Conservation (phyloP, 2,797 vertebrate genomes). For the Danio albolineatus region DNA sequence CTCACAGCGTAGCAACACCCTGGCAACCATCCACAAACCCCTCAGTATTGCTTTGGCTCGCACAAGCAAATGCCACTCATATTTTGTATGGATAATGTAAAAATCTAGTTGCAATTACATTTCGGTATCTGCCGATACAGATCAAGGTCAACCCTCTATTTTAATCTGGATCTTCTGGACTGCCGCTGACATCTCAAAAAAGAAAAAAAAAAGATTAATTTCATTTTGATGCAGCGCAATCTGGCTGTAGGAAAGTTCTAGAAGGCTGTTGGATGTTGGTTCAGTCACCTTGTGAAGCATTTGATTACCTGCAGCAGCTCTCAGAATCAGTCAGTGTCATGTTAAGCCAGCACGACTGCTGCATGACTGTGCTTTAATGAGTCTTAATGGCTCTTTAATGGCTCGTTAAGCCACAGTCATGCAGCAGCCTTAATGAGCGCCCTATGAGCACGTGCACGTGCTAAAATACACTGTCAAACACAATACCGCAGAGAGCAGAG, state of each 20-base stretch:
- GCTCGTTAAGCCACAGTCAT: slow-evolving; percentile 45
- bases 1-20: not conserved
- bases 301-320: slow-evolving; percentile 13
- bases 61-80: not conserved
- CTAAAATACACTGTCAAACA: slow-evolving; percentile 25
- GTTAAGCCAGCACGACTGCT: slow-evolving; percentile 45
- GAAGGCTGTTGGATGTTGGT: not conserved
- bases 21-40: not conserved
- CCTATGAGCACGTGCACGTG: slow-evolving; percentile 12
- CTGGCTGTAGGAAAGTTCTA: not conserved
- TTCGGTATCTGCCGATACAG: not conserved
- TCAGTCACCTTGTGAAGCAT: slow-evolving; percentile 35
- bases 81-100: slow-evolving; percentile 4
- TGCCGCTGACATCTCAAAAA: not conserved
- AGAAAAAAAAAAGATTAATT: not conserved
- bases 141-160: not conserved
- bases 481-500: slow-evolving; percentile 8
- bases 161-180: not conserved
- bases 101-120: slow-evolving; percentile 16
- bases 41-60: not conserved
- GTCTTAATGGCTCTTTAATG: slow-evolving; percentile 39
- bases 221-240: not conserved
- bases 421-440: slow-evolving; percentile 35
- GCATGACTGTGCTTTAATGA: slow-evolving; percentile 51
- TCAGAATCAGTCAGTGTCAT: slow-evolving; percentile 42